These are phyloP conservation scores for Aurelia sp. DNA, from an alignment of 30 jellyfish, hydroid and myxozoan genomes.

Conservation along the genomic window DNA sequence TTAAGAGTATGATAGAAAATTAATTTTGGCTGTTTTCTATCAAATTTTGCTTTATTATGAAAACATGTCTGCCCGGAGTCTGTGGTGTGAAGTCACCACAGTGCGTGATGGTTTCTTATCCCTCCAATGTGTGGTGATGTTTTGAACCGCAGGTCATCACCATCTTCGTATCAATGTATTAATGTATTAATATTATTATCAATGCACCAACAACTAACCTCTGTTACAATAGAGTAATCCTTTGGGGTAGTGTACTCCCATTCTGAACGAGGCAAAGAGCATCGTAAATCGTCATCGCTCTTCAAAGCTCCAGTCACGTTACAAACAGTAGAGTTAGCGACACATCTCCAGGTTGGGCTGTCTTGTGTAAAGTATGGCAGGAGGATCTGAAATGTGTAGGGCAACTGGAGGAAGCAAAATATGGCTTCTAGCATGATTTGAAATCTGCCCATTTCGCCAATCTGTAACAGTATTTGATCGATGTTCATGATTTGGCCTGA, in stretches of 20 bases:
- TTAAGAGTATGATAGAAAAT: no score
- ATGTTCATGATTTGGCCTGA: constrained; percentile 23
- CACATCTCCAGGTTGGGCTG: constrained; percentile 37
- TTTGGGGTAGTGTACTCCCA: constrained; percentile 74
- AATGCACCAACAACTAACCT: constrained; percentile 32
- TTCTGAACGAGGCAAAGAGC: constrained; percentile 52
- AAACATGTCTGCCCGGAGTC: no score
- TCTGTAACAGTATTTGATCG: constrained; percentile 23
- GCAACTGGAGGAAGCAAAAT: constrained; percentile 23
- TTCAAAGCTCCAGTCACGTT: constrained; percentile 21
- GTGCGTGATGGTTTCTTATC: no score
- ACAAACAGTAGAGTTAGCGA: constrained; percentile 19
- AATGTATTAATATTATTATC: no score
- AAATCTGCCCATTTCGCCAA: constrained; percentile 59
- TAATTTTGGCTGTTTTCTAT: no score
- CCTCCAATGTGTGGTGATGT: no score
- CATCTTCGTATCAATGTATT: no score
- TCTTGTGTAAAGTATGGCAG: constrained; percentile 44
- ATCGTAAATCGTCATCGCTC: constrained; percentile 23
- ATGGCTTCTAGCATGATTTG: constrained; percentile 33
- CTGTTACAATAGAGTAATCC: constrained; percentile 74
- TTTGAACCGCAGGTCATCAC: no score
- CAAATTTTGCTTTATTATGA: no score
- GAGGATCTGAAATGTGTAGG: constrained; percentile 29
- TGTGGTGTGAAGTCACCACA: no score